phyloP scores from a whole-genome alignment of 2,888 invertebrate genomes.

The Oxystoma pomonae region DNA sequence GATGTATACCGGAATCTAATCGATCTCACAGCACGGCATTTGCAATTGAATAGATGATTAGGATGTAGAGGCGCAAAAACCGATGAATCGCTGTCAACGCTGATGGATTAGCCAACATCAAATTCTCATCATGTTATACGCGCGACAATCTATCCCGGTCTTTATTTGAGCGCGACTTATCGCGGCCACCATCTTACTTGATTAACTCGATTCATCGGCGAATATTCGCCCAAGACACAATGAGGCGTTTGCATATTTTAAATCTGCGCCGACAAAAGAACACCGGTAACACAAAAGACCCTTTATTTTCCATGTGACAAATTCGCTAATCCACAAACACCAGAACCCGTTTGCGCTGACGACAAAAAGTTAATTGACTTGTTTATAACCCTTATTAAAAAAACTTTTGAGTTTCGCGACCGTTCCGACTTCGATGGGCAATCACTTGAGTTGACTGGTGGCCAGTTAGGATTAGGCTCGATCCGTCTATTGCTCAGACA shows the following conservation, averaged over 20 bases:
- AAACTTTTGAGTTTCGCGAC: too few relatives aligned
- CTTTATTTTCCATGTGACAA: not conserved
- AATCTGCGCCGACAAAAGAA: slow-evolving; percentile 16
- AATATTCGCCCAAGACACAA: slow-evolving; percentile 22
- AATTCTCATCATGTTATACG: slow-evolving; percentile 41
- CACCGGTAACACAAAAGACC: slow-evolving; percentile 15
- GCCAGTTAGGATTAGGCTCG: too few relatives aligned
- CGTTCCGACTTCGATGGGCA: too few relatives aligned
- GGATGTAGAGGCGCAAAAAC: slow-evolving; percentile 35
- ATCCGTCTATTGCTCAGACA: too few relatives aligned
- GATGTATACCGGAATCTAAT: slow-evolving; percentile 38
- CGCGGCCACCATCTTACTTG: slow-evolving; percentile 23
- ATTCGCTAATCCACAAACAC: not conserved
- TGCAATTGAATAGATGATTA: slow-evolving; percentile 49
- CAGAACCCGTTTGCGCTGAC: not conserved
- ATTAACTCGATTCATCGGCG: slow-evolving; percentile 27
- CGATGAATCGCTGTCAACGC: slow-evolving; percentile 46
- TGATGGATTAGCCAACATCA: slow-evolving; percentile 47
- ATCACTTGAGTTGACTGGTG: too few relatives aligned
- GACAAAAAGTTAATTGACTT: not conserved
- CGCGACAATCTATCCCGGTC: slow-evolving; percentile 37
- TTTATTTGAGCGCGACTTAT: slow-evolving; percentile 33
- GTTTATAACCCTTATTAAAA: too few relatives aligned
- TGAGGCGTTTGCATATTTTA: slow-evolving; percentile 24
- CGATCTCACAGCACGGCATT: slow-evolving; percentile 45